Evolutionary conservation across 2,113 vertebrate genomes (phyloP), one percentile per base, ranked within the genome.

Genomic region (Toxotes jaculatrix): DNA sequence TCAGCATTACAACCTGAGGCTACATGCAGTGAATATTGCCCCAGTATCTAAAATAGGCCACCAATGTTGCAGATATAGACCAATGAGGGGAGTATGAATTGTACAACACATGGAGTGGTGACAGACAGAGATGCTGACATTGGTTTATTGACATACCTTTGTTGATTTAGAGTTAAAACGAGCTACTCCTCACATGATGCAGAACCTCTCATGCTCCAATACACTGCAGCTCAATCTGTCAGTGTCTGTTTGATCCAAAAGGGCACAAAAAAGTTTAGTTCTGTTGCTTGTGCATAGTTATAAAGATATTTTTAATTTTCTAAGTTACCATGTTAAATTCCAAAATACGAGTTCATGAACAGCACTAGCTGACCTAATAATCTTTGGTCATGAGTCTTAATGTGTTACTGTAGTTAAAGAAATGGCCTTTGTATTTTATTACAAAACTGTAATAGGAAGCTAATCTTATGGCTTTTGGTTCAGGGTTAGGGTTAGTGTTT

Each of bases 11-110:
- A 55, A 81, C 84, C 87, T 32, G 60, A 79, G 81, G 86, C 77
- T 82, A 86, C 60, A 31, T 45, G 32, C 65, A 70, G 27, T 73
- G 57, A 73, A 80, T 73, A 38, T 84, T 65, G 60, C 51, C 77
- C 74, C 59, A 40, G 72, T 62, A 68, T 90, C 77, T 86, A 75
- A 92, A 92, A 84, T 91, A 90, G 91, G 83, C 73, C 90, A 87
- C 64, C 43, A 59, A 70, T 36, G 61, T 62, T 64, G 68, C 64
- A 74, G 63, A 80, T 76, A 69, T 71, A 83, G 83, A 76, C 65
- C 14, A 40, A 70, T 65, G 34, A 45, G 75, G 42, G 76, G 31
- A 49, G 62, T 69, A 42, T 69, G 65, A 49, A 79, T 67, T 60
- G 56, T 79, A 74, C 79, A 80, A 77, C 27, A 5, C 61, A 34